Conservation (phyloP, 2,888 invertebrate genomes). For the Drosophila mettleri region DNA sequence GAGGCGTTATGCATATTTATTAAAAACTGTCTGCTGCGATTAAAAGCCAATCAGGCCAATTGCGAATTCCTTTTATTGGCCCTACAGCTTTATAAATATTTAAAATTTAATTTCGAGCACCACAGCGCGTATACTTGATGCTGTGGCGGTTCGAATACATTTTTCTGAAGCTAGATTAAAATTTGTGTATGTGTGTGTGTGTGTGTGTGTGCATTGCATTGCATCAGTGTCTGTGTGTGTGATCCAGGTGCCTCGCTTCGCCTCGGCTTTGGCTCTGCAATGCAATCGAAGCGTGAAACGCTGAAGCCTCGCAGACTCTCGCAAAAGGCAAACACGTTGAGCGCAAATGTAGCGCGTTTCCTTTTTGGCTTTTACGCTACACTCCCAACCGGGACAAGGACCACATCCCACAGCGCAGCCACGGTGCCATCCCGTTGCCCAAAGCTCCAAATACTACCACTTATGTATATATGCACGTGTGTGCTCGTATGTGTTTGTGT, state of each 20-base stretch:
- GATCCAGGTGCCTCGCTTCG: slow-evolving; percentile 23
- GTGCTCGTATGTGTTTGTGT: slow-evolving; percentile 19
- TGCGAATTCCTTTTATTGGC: slow-evolving; percentile 79
- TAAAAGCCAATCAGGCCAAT: slow-evolving; percentile 79
- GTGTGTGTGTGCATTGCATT: slow-evolving; percentile 21
- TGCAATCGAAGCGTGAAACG: slow-evolving; percentile 78
- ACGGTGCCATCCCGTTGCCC: slow-evolving; percentile 9
- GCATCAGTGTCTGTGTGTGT: slow-evolving; percentile 16
- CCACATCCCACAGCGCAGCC: slow-evolving; percentile 11
- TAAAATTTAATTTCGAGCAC: slow-evolving; percentile 78
- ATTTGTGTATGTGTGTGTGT: slow-evolving; percentile 25
- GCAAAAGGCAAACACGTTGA: slow-evolving; percentile 72
- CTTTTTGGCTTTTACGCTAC: slow-evolving; percentile 70
- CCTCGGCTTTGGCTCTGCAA: slow-evolving; percentile 42
- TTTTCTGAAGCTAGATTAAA: slow-evolving; percentile 63
- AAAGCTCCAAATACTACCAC: slow-evolving; percentile 38
- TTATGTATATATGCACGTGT: slow-evolving; percentile 21
- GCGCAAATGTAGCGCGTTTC: slow-evolving; percentile 79
- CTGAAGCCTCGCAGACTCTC: slow-evolving; percentile 60
- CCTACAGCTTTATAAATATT: slow-evolving; percentile 74
- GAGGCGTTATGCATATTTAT: slow-evolving; percentile 76
- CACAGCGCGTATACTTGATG: slow-evolving; percentile 60
- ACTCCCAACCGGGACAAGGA: slow-evolving; percentile 31
- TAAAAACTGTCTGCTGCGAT: slow-evolving; percentile 80
- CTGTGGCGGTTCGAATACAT: slow-evolving; percentile 43